phyloP scores from a whole-genome alignment of 2,113 vertebrate species.

The Campylomormyrus tamandua region DNA sequence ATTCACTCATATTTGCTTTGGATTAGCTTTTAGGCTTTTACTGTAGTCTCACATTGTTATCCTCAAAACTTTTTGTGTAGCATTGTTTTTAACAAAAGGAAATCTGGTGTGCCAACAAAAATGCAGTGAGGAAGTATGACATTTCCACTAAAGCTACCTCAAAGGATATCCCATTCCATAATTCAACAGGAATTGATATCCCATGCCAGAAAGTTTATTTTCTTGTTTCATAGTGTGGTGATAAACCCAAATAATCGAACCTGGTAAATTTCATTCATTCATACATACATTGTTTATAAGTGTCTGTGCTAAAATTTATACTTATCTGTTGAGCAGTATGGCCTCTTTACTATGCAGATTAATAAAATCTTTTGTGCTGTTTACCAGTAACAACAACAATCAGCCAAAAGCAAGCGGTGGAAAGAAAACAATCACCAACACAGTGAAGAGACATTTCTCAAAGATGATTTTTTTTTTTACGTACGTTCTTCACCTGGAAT shows the following conservation, averaged over 20 bases:
- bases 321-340: not conserved
- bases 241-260: no score
- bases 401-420: not conserved
- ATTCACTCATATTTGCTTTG: not conserved
- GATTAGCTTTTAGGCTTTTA: no score
- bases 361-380: not conserved
- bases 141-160: no score
- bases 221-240: no score
- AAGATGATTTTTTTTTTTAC: not conserved
- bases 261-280: not conserved
- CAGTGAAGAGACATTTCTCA: not conserved
- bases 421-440: not conserved
- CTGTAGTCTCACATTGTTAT: no score
- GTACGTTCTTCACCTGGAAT: not conserved
- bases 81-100: no score
- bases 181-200: no score
- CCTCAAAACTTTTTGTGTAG: no score
- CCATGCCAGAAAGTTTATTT: no score
- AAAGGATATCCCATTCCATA: no score
- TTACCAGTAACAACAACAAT: not conserved
- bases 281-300: not conserved
- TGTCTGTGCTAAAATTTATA: not conserved
- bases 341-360: not conserved
- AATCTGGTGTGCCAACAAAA: no score
- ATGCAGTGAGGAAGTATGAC: no score